These are phyloP conservation scores for Eupithecia vulgata DNA, from an alignment of 2,888 invertebrate genomes.

Conservation along the genomic window DNA sequence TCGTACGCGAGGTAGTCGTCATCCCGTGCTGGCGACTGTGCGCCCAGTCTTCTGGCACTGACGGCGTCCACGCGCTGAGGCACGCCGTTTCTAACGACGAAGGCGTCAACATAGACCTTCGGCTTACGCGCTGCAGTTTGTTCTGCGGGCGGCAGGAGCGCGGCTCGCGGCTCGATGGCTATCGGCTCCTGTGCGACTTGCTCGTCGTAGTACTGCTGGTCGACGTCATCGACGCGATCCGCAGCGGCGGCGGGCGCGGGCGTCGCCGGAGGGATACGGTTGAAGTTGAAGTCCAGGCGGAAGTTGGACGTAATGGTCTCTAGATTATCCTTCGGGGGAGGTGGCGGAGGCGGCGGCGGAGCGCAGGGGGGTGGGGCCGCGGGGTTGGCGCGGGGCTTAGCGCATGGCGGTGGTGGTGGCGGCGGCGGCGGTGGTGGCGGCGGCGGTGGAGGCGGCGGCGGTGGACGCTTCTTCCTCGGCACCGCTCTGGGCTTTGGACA, in stretches of 20 bases:
- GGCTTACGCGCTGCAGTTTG: constrained; percentile 65
- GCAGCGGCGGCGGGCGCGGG: constrained; percentile 50
- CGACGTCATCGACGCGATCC: constrained; percentile 28
- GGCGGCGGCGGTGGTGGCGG: constrained; percentile 61
- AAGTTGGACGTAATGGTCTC: constrained; percentile 74
- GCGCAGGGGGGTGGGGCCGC: constrained; percentile 67
- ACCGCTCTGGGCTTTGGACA: constrained; percentile 69
- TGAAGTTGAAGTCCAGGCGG: constrained; percentile 72
- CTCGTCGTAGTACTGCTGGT: constrained; percentile 22
- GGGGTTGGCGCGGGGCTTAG: constrained; percentile 69
- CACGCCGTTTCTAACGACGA: constrained; percentile 75
- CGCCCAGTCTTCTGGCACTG: constrained; percentile 61
- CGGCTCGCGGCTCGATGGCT: constrained; percentile 71
- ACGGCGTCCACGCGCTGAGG: constrained; percentile 69
- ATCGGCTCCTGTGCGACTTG: constrained; percentile 8
- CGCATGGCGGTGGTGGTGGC: constrained; percentile 67
- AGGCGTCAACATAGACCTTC: constrained; percentile 77
- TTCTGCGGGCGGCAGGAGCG: constrained; percentile 60
- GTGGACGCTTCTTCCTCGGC: constrained; percentile 52
- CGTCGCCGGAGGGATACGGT: constrained; percentile 60
- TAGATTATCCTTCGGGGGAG: constrained; percentile 58
- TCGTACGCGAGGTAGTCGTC: constrained; percentile 71
- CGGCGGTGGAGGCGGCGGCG: constrained; percentile 51
- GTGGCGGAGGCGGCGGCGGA: constrained; percentile 56
- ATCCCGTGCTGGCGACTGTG: constrained; percentile 50